Evolutionary conservation across 2,113 vertebrate species (phyloP).

Genomic region (Eublepharis macularius): DNA sequence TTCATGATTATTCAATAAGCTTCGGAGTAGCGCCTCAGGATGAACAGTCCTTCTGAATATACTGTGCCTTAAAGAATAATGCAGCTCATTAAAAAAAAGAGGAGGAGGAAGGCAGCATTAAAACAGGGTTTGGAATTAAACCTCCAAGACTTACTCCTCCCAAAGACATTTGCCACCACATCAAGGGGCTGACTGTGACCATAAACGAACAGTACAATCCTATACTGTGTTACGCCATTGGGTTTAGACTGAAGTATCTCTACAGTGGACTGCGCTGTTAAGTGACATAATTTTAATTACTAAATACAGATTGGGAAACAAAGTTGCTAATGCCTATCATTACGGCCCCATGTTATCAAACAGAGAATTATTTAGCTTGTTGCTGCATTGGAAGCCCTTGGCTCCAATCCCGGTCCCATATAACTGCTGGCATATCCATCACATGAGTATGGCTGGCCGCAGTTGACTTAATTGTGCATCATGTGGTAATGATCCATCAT

Average conservation of each 20-base stretch:
- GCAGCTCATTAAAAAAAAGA: conserved; percentile 24
- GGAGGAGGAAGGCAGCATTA: not conserved
- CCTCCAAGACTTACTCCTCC: not conserved
- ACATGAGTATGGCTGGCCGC: too few relatives aligned
- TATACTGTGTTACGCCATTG: not conserved
- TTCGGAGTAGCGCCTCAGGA: conserved; percentile 35
- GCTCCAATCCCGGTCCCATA: too few relatives aligned
- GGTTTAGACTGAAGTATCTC: too few relatives aligned
- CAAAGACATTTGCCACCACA: not conserved
- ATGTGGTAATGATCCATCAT: too few relatives aligned
- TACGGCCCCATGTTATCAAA: not conserved
- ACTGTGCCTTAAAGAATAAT: conserved; percentile 14
- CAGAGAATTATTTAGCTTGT: not conserved
- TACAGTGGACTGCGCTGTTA: too few relatives aligned
- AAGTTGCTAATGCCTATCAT: not conserved
- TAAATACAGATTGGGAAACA: not conserved
- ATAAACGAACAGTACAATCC: not conserved
- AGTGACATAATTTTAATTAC: too few relatives aligned
- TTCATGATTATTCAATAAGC: conserved; percentile 51
- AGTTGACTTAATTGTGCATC: too few relatives aligned
- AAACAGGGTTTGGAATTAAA: not conserved
- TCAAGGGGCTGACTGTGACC: not conserved
- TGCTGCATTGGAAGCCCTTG: too few relatives aligned
- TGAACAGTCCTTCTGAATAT: conserved; percentile 49
- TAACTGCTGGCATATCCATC: too few relatives aligned